Conservation (phyloP, 2,888 invertebrate genomes). For the Carterocephalus palaemon region DNA sequence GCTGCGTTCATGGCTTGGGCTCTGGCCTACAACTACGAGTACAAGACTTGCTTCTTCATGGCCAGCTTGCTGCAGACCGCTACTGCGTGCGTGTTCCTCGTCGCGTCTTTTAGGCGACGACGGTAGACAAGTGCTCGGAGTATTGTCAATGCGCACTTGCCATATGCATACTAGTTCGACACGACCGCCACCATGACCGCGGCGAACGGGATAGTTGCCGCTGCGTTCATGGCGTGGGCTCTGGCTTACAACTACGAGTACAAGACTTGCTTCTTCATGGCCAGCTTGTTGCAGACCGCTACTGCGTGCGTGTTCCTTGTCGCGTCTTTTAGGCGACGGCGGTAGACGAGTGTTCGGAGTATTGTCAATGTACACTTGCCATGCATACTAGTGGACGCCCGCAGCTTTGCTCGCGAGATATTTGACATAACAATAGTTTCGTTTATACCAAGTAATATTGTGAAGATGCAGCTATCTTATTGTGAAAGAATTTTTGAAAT, state of each 20-base stretch:
- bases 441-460: too few relatives aligned
- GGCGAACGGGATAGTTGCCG: constrained; percentile 60
- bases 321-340: constrained; percentile 58
- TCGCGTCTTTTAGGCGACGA: constrained; percentile 58
- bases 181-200: constrained; percentile 67
- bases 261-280: constrained; percentile 60
- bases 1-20: constrained; percentile 59
- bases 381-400: constrained; percentile 68
- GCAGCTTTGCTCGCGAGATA: constrained; percentile 65
- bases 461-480: too few relatives aligned
- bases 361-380: background rate
- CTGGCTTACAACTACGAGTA: constrained; percentile 59
- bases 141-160: background rate
- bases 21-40: constrained; percentile 56
- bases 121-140: too few relatives aligned
- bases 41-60: constrained; percentile 60
- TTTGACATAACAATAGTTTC: too few relatives aligned
- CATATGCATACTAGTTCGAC: constrained; percentile 71
- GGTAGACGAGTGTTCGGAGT: too few relatives aligned
- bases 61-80: constrained; percentile 58
- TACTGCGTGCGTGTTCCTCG: constrained; percentile 58
- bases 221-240: constrained; percentile 58
- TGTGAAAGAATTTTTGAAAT: too few relatives aligned
- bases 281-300: constrained; percentile 55
- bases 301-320: constrained; percentile 59